Percentiles rank a stretch among this genome's conserved stretches.
These are phyloP conservation scores for Pogonocherus hispidulus DNA, from an alignment of 2,888 invertebrate genomes.

Conservation along the genomic window DNA sequence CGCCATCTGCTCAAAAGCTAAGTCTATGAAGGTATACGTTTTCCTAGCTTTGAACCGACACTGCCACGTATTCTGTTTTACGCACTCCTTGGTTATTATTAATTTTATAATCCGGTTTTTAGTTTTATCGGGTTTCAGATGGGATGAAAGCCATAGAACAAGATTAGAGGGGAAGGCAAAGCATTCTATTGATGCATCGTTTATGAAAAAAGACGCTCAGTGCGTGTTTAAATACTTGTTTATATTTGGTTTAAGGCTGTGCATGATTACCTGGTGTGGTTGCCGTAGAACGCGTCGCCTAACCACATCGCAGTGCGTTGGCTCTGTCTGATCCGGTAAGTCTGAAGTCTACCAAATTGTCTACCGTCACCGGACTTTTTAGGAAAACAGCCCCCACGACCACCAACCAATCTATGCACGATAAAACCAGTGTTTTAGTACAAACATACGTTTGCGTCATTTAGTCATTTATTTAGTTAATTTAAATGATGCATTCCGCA, in stretches of 20 bases:
- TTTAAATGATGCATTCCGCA: slow-evolving; percentile 1
- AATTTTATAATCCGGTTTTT: slow-evolving; percentile 54
- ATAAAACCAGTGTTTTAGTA: slow-evolving; percentile 64
- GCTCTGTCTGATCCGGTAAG: slow-evolving; percentile 17
- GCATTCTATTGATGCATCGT: slow-evolving; percentile 60
- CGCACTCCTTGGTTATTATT: slow-evolving; percentile 45
- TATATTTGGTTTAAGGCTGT: slow-evolving; percentile 65
- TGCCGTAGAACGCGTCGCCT: slow-evolving; percentile 58
- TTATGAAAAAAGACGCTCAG: slow-evolving; percentile 48
- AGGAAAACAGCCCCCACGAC: slow-evolving; percentile 54
- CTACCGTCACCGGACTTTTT: slow-evolving; percentile 25
- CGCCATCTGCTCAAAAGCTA: background rate
- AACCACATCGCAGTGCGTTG: slow-evolving; percentile 43
- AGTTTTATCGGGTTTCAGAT: slow-evolving; percentile 64
- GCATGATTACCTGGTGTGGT: slow-evolving; percentile 66
- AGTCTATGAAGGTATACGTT: background rate
- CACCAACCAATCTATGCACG: slow-evolving; percentile 67
- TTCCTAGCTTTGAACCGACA: slow-evolving; percentile 23
- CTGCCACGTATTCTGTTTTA: slow-evolving; percentile 39
- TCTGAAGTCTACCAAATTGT: slow-evolving; percentile 35
- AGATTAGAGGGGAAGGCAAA: slow-evolving; percentile 66
- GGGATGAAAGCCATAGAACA: slow-evolving; percentile 67
- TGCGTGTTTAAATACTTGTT: slow-evolving; percentile 49
- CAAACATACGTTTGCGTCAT: slow-evolving; percentile 54
- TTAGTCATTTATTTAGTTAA: slow-evolving; percentile 16